These are phyloP conservation scores for Hesperophylax magnus DNA, from an alignment of 1,140 invertebrate genomes.

Conservation along the genomic window DNA sequence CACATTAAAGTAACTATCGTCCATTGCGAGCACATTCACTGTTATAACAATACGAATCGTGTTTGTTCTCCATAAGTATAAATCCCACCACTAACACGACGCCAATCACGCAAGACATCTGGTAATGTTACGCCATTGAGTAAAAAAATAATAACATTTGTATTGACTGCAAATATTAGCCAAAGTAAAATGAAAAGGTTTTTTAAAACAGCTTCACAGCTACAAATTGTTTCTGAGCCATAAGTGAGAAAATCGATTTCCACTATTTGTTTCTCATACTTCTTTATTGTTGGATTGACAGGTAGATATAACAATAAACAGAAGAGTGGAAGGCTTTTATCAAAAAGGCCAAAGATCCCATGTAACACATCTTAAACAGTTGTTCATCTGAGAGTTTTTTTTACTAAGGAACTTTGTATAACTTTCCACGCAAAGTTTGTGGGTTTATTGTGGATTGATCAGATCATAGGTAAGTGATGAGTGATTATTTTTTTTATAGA, in stretches of 20 bases:
- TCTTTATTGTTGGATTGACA: not conserved
- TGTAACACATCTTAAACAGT: not conserved
- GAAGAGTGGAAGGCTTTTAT: not conserved
- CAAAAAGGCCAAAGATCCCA: not conserved
- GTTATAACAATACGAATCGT: conserved; percentile 21
- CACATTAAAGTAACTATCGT: conserved; percentile 3
- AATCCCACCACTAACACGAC: conserved; percentile 8
- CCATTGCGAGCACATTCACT: conserved; percentile 3
- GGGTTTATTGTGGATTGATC: not conserved
- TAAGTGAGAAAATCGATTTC: conserved; percentile 23
- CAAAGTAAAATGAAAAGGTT: too few relatives aligned
- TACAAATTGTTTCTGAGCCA: not conserved
- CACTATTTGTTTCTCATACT: conserved; percentile 18
- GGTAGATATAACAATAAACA: not conserved
- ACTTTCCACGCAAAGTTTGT: not conserved
- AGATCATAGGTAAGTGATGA: not conserved
- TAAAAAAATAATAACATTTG: not conserved
- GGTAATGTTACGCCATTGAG: not conserved
- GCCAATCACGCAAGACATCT: not conserved
- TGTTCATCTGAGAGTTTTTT: not conserved
- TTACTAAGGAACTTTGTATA: not conserved
- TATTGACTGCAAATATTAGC: not conserved
- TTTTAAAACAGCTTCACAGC: not conserved
- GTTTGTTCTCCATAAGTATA: not conserved
- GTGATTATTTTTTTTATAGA: not conserved